These are phyloP conservation scores for Phortica variegata DNA, from an alignment of 1,140 invertebrate species.

Conservation along the genomic window DNA sequence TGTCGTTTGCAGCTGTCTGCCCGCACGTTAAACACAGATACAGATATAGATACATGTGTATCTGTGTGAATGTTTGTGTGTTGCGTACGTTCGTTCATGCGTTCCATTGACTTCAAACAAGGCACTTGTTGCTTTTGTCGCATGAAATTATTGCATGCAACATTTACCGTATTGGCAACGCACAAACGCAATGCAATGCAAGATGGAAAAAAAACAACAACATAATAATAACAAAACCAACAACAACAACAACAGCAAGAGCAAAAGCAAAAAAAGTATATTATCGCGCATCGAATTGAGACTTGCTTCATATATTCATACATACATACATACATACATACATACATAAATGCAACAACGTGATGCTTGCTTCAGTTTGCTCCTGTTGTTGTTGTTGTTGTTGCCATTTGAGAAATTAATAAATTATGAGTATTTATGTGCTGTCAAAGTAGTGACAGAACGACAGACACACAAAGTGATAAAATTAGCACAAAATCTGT, in stretches of 20 bases:
- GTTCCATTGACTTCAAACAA: neutral
- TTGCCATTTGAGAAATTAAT: slow-evolving; percentile 34
- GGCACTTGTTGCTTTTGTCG: slow-evolving; percentile 22
- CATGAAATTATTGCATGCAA: slow-evolving; percentile 52
- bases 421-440: slow-evolving; percentile 58
- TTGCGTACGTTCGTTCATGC: slow-evolving; percentile 9
- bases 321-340: too few species aligned
- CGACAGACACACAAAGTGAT: slow-evolving; percentile 57
- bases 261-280: slow-evolving; percentile 3
- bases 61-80: slow-evolving; percentile 4
- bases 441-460: slow-evolving; percentile 41
- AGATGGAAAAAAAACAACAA: too few species aligned
- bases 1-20: too few species aligned
- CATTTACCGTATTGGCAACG: slow-evolving; percentile 44
- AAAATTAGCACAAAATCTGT: slow-evolving; percentile 56
- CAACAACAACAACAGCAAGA: neutral
- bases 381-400: slow-evolving; percentile 1
- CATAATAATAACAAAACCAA: neutral
- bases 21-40: too few species aligned
- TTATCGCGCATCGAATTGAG: slow-evolving; percentile 7
- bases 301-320: too few species aligned
- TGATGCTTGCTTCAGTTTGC: too few species aligned
- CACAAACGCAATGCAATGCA: neutral
- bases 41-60: neutral
- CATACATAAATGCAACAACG: neutral